A percentile compares a stretch with the other conserved stretches of the same genome.
phyloP scores from a whole-genome alignment of 2,888 invertebrate species.

The Synanthedon formicaeformis region DNA sequence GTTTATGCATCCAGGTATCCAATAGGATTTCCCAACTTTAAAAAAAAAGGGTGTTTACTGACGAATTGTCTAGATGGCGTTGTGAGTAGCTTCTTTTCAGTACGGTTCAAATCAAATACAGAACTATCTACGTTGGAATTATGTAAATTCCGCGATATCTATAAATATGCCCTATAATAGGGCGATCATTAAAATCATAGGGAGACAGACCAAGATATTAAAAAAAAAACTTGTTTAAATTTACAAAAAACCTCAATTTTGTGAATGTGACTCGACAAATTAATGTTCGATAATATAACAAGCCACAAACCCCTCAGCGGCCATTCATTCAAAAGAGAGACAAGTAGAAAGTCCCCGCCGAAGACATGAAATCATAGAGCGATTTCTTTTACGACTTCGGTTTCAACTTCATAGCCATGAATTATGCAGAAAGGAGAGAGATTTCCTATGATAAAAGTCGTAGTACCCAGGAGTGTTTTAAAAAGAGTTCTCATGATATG shows the following conservation, averaged over 20 bases:
- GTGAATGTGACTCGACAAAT: neutral
- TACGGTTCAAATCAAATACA: too few relatives aligned
- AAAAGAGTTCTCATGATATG: slow-evolving; percentile 30
- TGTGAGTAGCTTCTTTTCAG: too few relatives aligned
- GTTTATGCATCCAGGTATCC: too few relatives aligned
- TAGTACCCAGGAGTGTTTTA: slow-evolving; percentile 62
- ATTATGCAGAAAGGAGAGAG: slow-evolving; percentile 68
- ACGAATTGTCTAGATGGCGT: too few relatives aligned
- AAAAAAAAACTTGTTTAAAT: slow-evolving; percentile 10
- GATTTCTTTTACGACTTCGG: slow-evolving; percentile 70
- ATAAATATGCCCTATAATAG: too few relatives aligned
- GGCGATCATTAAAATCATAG: too few relatives aligned
- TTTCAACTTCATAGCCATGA: slow-evolving; percentile 69
- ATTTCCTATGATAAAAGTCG: slow-evolving; percentile 67
- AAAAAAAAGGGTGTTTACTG: too few relatives aligned
- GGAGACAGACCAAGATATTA: too few relatives aligned
- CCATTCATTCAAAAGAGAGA: slow-evolving; percentile 55
- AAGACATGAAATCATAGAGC: slow-evolving; percentile 69
- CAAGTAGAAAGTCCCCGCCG: slow-evolving; percentile 58
- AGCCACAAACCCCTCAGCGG: slow-evolving; percentile 28
- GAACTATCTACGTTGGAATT: too few relatives aligned
- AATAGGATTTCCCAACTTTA: too few relatives aligned
- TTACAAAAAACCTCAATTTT: slow-evolving; percentile 8
- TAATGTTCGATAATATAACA: slow-evolving; percentile 3
- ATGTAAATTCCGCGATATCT: too few relatives aligned